Percentiles rank a stretch among this genome's conserved stretches.
Evolutionary conservation across 2,113 vertebrate species (phyloP).

Genomic region (Cyrtonyx montezumae): DNA sequence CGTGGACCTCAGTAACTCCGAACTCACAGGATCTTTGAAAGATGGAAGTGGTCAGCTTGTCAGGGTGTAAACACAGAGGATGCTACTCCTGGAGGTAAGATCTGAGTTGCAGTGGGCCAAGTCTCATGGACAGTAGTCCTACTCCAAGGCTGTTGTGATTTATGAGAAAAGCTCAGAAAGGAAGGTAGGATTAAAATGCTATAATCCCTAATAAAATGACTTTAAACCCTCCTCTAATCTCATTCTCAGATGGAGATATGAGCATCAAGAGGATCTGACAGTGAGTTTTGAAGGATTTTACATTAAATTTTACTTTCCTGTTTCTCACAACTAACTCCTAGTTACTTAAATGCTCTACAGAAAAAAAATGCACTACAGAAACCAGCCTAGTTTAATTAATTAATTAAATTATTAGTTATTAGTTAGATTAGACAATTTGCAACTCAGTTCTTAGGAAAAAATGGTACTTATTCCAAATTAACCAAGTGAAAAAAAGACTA

Average conservation of each 20-base stretch:
- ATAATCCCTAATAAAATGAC: neutral
- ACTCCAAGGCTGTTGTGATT: fast-evolving
- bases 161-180: neutral
- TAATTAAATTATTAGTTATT: too few relatives aligned
- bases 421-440: neutral
- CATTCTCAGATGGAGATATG: neutral
- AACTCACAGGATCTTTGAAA: neutral
- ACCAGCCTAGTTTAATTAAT: too few relatives aligned
- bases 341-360: neutral
- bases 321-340: neutral
- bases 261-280: neutral
- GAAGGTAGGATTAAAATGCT: neutral
- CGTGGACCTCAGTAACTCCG: neutral
- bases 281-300: neutral
- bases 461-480: neutral
- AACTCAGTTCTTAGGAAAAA: neutral
- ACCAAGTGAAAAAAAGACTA: neutral
- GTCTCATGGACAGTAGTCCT: fast-evolving
- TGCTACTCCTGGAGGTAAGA: neutral
- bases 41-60: neutral
- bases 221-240: neutral
- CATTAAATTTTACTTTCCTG: neutral
- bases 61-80: neutral
- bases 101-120: fast-evolving
- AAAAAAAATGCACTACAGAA: neutral